Evolutionary conservation across 2,888 invertebrate genomes (phyloP).

Genomic region (Platycnemis pennipes): DNA sequence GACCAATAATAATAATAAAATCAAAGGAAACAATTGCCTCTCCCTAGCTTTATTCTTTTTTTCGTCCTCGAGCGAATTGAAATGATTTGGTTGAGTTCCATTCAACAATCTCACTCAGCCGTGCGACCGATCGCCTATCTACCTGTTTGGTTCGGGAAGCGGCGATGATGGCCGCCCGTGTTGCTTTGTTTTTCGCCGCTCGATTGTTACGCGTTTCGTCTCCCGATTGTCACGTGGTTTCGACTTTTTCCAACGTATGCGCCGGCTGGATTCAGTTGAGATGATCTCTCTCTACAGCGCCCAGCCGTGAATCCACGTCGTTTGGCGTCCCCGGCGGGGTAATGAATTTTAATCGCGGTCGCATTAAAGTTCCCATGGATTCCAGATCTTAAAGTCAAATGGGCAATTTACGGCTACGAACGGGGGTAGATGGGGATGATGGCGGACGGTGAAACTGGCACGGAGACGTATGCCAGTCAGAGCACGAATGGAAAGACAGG

Average conservation of each 20-base stretch:
- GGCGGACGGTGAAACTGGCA: neutral
- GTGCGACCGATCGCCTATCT: neutral
- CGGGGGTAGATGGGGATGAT: neutral
- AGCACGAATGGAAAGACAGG: neutral
- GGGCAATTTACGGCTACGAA: neutral
- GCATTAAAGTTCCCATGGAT: neutral
- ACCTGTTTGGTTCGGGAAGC: neutral
- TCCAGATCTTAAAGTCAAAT: constrained; percentile 12
- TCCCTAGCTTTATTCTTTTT: neutral
- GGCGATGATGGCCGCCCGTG: neutral
- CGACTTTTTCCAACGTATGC: neutral
- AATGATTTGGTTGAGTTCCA: neutral
- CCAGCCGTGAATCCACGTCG: neutral
- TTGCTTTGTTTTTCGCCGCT: neutral
- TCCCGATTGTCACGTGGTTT: neutral
- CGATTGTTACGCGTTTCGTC: neutral
- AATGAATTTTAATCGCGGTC: neutral
- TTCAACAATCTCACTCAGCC: neutral
- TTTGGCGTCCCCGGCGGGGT: neutral
- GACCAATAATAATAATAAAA: neutral
- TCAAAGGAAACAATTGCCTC: neutral
- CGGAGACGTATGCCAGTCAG: neutral
- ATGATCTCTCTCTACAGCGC: neutral
- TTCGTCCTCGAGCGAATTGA: neutral
- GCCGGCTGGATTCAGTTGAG: neutral